Percentiles rank a stretch among this genome's conserved stretches.
Evolutionary conservation across 1,140 invertebrate species (phyloP).

Genomic region (Stenopsyche tienmushanensis): DNA sequence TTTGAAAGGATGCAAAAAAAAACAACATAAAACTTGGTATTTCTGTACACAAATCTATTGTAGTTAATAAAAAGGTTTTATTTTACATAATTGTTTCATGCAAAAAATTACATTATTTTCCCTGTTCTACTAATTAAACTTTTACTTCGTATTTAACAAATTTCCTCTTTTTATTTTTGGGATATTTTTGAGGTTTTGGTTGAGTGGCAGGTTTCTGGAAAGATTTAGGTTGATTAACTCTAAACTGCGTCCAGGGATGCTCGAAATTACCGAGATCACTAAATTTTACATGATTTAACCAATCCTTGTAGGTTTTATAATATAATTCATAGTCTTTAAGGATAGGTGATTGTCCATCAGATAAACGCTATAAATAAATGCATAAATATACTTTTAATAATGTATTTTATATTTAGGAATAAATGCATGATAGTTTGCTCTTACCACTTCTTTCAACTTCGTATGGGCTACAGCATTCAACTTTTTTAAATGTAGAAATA

Average conservation of each 20-base stretch:
- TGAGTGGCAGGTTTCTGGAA: slow-evolving; percentile 18
- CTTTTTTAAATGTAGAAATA: slow-evolving; percentile 59
- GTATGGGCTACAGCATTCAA: too few species aligned
- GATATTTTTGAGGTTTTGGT: background rate
- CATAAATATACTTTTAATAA: slow-evolving; percentile 20
- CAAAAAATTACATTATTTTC: background rate
- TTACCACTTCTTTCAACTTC: too few species aligned
- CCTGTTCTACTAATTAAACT: too few species aligned
- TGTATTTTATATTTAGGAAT: slow-evolving; percentile 51
- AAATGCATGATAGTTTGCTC: too few species aligned
- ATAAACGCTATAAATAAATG: background rate
- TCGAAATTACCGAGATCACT: slow-evolving; percentile 54
- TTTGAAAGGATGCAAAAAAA: too few species aligned
- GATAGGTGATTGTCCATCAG: too few species aligned
- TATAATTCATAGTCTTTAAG: slow-evolving; percentile 45
- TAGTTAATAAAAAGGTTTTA: too few species aligned
- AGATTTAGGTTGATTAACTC: slow-evolving; percentile 41
- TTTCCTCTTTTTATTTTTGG: slow-evolving; percentile 18
- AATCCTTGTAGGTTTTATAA: slow-evolving; percentile 51
- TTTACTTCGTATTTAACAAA: slow-evolving; percentile 28
- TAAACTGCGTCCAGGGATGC: slow-evolving; percentile 63
- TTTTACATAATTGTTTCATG: too few species aligned
- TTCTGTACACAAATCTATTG: too few species aligned
- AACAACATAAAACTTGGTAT: too few species aligned
- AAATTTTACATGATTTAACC: slow-evolving; percentile 56